Base-by-base conservation (phyloP, 2,797 vertebrate species). In the Enteromius argenteus region DNA sequence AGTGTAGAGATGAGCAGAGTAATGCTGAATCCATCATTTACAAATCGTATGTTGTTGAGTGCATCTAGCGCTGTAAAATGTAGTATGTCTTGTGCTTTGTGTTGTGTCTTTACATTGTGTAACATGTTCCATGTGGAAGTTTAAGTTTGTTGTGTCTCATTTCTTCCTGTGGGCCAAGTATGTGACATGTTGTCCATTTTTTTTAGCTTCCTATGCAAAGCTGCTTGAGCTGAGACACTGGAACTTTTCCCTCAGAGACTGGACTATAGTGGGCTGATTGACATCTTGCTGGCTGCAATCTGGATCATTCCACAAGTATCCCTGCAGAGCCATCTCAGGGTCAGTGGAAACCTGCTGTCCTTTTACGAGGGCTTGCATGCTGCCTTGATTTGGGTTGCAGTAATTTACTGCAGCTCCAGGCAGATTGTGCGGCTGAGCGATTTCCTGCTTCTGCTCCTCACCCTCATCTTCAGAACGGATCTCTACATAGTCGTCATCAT, bases 191-290 rank as follows among this genome's bases (percentile, higher is more conserved):
- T 32, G 46, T 46, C n/a, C 13, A 32, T 78, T 6, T 3, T 42
- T 71, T 3, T 15, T 51, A 14, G n/a, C 46, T 67, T 35, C 75
- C 96, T 92, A 99, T 89, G 96, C 97, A 81, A 99, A 99, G 90
- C 98, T 99, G 88, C 97, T 99, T 67, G 98, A 99, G 88, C 98
- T 98, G 86, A 99, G 96, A 96, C 98, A 99, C 83, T 99, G 98
- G 89, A 99, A 97, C 92, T 99, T 99, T 84, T 99, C 98, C 88
- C 98, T 95, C 90, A 99, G 92, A 39, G 98, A 98, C 90, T 98
- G 98, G 84, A 97, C 97, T 23, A 99, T 97, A 67, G 97, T 99
- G 90, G 97, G 94, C 90, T 87, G 87, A 80, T 75, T 81, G 11
- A 66, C 42, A 23, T 21, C 77, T 53, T 87, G 76, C 51, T 99